Conservation (phyloP, 2,113 vertebrate species). For the Vulpes lagopus region DNA sequence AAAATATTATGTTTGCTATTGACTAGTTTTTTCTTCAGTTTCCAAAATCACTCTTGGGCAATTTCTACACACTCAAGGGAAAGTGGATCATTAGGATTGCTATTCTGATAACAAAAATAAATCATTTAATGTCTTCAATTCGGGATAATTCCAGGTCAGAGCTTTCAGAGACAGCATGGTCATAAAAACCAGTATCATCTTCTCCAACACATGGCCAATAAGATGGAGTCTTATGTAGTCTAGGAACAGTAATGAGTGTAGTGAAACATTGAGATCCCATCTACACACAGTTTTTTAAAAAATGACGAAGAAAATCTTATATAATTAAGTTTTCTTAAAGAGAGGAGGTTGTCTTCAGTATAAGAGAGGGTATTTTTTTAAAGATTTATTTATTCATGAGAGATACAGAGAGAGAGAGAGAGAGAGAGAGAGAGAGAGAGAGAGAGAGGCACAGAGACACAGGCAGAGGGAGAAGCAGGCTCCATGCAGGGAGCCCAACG, state of each 20-base stretch:
- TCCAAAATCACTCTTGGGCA: not conserved
- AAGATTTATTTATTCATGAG: too few species aligned
- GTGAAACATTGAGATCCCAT: not conserved
- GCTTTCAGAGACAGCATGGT: not conserved
- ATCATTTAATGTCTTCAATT: not conserved
- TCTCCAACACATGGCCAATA: not conserved
- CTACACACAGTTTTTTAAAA: not conserved
- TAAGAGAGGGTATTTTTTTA: not conserved
- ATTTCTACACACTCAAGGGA: not conserved
- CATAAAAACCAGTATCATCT: not conserved
- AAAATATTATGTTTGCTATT: not conserved
- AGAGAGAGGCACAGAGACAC: too few species aligned
- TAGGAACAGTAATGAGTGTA: not conserved
- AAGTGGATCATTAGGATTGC: not conserved
- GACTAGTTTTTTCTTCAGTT: slow-evolving; percentile 1
- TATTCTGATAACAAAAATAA: slow-evolving; percentile 14
- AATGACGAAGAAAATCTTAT: not conserved
- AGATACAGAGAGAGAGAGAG: too few species aligned
- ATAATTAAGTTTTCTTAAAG: not conserved
- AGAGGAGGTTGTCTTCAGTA: not conserved
- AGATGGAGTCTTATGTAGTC: not conserved
- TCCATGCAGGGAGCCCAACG: too few species aligned
- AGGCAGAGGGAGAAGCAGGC: too few species aligned
- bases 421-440: too few species aligned
- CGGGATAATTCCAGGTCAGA: not conserved